Conservation (phyloP, 2,888 invertebrate species). For the Podabrus alpinus region DNA sequence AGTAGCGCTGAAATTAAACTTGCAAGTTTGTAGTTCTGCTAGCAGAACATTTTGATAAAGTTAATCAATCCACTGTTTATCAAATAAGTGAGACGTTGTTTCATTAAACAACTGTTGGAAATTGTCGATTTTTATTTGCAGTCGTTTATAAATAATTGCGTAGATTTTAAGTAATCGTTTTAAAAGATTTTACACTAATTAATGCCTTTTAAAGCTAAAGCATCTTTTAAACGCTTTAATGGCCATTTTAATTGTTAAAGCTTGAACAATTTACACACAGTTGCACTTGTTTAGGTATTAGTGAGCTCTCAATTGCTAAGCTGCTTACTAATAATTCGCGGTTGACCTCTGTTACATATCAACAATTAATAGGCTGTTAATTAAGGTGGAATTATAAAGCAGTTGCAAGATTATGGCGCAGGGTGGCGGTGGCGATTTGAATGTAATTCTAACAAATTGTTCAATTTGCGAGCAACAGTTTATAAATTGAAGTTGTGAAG, state of each 20-base stretch:
- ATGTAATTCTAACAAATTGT: constrained; percentile 22
- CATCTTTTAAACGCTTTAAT: not conserved
- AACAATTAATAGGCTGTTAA: not conserved
- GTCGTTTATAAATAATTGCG: not conserved
- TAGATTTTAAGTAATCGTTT: not conserved
- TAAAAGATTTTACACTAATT: not conserved
- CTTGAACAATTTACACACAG: not conserved
- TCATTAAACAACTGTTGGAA: not conserved
- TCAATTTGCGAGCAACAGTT: constrained; percentile 27
- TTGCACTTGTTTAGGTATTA: not conserved
- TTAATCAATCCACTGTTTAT: not conserved
- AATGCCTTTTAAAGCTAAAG: not conserved
- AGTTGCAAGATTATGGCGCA: not conserved
- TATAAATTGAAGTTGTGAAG: constrained; percentile 16
- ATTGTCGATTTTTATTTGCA: not conserved
- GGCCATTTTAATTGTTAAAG: not conserved
- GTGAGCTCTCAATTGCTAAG: not conserved
- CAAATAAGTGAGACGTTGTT: not conserved
- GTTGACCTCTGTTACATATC: not conserved
- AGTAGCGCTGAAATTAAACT: not conserved
- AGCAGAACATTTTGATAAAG: not conserved
- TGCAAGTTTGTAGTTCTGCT: not conserved
- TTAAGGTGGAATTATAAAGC: not conserved
- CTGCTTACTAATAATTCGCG: not conserved
- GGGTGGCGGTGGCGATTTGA: not conserved